phyloP scores from a whole-genome alignment of 2,888 invertebrate species.

The Coelopa pilipes region DNA sequence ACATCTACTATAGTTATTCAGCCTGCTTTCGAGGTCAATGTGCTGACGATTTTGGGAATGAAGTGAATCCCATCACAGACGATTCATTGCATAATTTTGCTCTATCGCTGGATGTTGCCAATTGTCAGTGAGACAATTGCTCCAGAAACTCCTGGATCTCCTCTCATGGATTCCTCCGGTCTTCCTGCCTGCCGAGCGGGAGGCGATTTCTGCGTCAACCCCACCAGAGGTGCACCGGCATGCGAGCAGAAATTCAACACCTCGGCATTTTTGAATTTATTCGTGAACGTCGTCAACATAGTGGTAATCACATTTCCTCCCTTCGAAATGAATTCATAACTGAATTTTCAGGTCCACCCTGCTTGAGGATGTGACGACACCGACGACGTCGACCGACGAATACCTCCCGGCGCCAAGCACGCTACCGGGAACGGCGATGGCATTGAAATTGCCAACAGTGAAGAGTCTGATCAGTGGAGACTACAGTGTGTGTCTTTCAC shows the following conservation, averaged over 20 bases:
- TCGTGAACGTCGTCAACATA: conserved; percentile 50
- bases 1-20: too few species aligned
- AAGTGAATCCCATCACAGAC: neutral
- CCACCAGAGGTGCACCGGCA: neutral
- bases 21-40: too few species aligned
- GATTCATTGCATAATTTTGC: neutral
- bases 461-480: too few species aligned
- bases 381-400: too few species aligned
- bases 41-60: neutral
- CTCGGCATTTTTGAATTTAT: neutral
- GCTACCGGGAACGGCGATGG: neutral
- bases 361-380: conserved; percentile 13
- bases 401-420: neutral
- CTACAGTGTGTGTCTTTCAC: too few species aligned
- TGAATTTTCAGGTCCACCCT: conserved; percentile 59
- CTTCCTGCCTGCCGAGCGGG: neutral
- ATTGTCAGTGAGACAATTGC: neutral
- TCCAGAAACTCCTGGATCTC: too few species aligned
- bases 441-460: neutral
- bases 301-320: conserved; percentile 66
- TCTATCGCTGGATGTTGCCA: neutral
- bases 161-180: neutral
- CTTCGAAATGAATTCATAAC: conserved; percentile 67
- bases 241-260: neutral
- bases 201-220: neutral